Evolutionary conservation across 2,888 invertebrate species (phyloP).

Genomic region (Drosophila subsilvestris): DNA sequence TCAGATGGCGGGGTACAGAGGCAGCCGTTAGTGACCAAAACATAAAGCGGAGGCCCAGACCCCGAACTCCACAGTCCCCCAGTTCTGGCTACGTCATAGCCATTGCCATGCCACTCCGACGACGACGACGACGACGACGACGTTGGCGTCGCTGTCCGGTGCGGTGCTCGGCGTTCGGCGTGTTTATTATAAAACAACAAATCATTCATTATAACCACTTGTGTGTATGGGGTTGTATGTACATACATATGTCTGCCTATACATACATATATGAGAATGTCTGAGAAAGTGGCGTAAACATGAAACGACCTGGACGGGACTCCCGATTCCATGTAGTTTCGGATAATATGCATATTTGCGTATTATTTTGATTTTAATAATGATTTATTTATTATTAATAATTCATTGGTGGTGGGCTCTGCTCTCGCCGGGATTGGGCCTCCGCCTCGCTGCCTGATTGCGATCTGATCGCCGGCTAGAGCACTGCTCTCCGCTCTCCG

Average conservation of each 20-base stretch:
- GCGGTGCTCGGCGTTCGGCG: conserved; percentile 62
- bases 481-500: conserved; percentile 11
- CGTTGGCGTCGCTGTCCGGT: conserved; percentile 4
- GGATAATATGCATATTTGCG: conserved; percentile 79
- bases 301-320: conserved; percentile 65
- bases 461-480: conserved; percentile 61
- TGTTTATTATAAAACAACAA: conserved; percentile 84
- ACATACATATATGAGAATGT: conserved; percentile 23
- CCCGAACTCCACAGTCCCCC: conserved; percentile 33
- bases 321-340: conserved; percentile 49
- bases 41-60: conserved; percentile 39
- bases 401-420: conserved; percentile 82
- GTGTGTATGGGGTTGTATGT: conserved; percentile 53
- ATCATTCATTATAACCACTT: conserved; percentile 82
- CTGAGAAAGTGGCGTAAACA: conserved; percentile 79
- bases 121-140: conserved; percentile 50
- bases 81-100: conserved; percentile 65
- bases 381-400: conserved; percentile 84
- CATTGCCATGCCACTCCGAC: conserved; percentile 33
- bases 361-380: conserved; percentile 83
- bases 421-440: conserved; percentile 52
- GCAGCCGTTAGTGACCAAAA: conserved; percentile 38
- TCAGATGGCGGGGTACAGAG: conserved; percentile 3
- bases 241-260: neutral
- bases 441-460: conserved; percentile 52